Conservation (phyloP, 2,888 invertebrate species). For the Seira ritae region DNA sequence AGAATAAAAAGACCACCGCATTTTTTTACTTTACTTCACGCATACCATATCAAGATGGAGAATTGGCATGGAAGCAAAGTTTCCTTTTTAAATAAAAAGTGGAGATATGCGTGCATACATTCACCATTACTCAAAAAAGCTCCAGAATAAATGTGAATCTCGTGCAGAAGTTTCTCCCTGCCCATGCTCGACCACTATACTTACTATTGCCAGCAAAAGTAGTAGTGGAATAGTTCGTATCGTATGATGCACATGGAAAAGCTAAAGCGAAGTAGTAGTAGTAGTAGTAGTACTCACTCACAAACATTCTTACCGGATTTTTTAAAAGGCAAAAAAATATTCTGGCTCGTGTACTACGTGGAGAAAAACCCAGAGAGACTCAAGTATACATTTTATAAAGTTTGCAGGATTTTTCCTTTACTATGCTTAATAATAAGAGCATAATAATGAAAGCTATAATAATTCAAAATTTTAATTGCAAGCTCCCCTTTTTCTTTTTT, state of each 20-base stretch:
- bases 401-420: background rate
- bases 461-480: constrained; percentile 59
- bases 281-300: too few species aligned
- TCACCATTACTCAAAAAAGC: constrained; percentile 21
- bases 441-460: constrained; percentile 54
- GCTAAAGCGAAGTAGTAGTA: too few species aligned
- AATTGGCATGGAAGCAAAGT: constrained; percentile 19
- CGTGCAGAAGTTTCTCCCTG: constrained; percentile 50
- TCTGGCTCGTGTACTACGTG: background rate
- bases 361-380: background rate
- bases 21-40: constrained; percentile 7
- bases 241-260: too few species aligned
- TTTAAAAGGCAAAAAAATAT: background rate
- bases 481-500: constrained; percentile 43
- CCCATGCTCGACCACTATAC: too few species aligned
- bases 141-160: constrained; percentile 46
- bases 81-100: constrained; percentile 30
- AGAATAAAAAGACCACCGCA: constrained; percentile 36
- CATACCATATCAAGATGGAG: constrained; percentile 8
- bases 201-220: background rate
- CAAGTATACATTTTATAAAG: background rate
- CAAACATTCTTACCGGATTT: background rate
- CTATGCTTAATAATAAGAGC: constrained; percentile 39
- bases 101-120: constrained; percentile 6
- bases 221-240: background rate